Percentiles rank a stretch among this genome's conserved stretches.
Evolutionary conservation across 2,113 vertebrate species (phyloP).

Genomic region (Tychaedon coryphoeus): DNA sequence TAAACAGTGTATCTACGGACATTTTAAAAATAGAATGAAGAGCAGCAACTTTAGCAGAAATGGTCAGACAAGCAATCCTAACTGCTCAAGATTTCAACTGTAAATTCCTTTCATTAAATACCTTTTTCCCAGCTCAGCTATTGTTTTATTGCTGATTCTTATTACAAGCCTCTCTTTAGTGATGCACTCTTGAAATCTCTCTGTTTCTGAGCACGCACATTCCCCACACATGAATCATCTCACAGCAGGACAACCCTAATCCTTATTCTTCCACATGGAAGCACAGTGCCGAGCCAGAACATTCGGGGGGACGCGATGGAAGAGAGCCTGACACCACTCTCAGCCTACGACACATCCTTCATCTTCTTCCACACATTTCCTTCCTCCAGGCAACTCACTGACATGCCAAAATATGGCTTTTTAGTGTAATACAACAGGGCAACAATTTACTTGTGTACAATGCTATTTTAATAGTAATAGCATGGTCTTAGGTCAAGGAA

Average conservation of each 20-base stretch:
- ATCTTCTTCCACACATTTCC: background rate
- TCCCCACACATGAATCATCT: constrained; percentile 52
- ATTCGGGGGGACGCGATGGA: background rate
- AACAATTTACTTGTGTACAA: background rate
- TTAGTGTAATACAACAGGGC: background rate
- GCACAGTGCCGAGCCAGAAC: background rate
- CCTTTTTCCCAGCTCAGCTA: background rate
- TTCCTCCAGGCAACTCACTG: background rate
- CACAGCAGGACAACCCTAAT: constrained; percentile 41
- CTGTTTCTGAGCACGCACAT: constrained; percentile 32
- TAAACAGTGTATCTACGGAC: background rate
- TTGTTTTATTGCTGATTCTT: background rate
- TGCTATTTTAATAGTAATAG: background rate
- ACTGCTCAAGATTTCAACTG: background rate
- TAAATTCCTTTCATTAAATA: background rate
- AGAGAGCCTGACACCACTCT: background rate
- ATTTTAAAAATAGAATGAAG: background rate
- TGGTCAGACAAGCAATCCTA: background rate
- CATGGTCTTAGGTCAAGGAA: background rate
- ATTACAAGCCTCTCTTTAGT: background rate
- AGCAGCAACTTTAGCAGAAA: background rate
- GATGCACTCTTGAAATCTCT: background rate
- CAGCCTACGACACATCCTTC: background rate
- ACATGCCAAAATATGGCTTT: background rate
- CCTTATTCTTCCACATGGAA: constrained; percentile 35